phyloP scores from a whole-genome alignment of 2,888 invertebrate genomes.

The Anarsia innoxiella region DNA sequence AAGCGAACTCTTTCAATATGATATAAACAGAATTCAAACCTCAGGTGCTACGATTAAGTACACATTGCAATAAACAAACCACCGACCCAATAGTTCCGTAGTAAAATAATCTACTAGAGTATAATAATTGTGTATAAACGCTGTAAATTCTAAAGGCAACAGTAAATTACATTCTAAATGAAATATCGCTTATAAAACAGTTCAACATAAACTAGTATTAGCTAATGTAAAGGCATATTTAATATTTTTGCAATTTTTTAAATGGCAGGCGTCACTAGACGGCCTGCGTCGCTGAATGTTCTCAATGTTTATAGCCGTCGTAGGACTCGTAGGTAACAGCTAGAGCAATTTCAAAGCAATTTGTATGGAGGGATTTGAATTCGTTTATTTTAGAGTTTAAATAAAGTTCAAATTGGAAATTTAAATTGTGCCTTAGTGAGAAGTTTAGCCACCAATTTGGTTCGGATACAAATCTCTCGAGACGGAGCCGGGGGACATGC shows the following conservation, averaged over 20 bases:
- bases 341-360: conserved; percentile 5
- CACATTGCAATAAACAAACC: too few species aligned
- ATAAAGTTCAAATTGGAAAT: conserved; percentile 70
- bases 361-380: conserved; percentile 40
- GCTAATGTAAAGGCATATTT: conserved; percentile 15
- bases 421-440: conserved; percentile 73
- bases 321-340: conserved; percentile 9
- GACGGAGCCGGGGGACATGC: conserved; percentile 20
- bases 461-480: conserved; percentile 37
- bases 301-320: conserved; percentile 5
- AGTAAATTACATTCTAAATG: conserved; percentile 24
- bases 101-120: too few species aligned
- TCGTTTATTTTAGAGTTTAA: conserved; percentile 60
- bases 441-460: conserved; percentile 54
- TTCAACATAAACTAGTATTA: conserved; percentile 8
- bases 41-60: too few species aligned
- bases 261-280: conserved; percentile 3
- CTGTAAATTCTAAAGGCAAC: conserved; percentile 20
- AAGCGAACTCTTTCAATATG: too few species aligned
- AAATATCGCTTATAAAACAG: conserved; percentile 15
- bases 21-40: too few species aligned
- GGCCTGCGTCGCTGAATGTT: neutral
- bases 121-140: neutral
- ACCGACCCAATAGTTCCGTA: too few species aligned
- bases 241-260: conserved; percentile 17